phyloP scores from a whole-genome alignment of 1,140 invertebrate species.

The Drosophila willistoni region DNA sequence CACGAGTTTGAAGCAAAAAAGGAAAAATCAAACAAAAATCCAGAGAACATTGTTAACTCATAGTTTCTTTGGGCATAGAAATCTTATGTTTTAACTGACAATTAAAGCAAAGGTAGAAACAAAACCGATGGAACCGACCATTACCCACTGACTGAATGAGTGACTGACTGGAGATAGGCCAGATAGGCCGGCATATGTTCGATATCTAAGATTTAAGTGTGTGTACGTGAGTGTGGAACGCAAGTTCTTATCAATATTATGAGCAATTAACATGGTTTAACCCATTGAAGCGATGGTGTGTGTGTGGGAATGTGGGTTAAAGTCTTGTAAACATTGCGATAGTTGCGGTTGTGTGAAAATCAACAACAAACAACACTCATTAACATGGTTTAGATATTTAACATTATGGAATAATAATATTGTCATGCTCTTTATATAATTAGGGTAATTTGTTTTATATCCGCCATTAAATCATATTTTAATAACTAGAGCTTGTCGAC shows the following conservation, averaged over 20 bases:
- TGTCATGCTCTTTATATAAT: background rate
- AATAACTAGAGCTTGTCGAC: background rate
- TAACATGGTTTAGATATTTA: background rate
- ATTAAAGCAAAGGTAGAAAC: slow-evolving; percentile 10
- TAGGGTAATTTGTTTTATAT: slow-evolving; percentile 8
- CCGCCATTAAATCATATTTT: slow-evolving; percentile 2
- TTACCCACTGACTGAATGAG: background rate
- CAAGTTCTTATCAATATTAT: slow-evolving; percentile 24
- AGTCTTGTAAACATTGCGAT: background rate
- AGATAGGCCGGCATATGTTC: slow-evolving; percentile 3
- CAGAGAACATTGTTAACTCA: slow-evolving; percentile 34
- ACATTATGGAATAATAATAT: background rate
- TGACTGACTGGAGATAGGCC: slow-evolving; percentile 12
- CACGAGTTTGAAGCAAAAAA: slow-evolving; percentile 27
- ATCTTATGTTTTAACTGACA: slow-evolving; percentile 27
- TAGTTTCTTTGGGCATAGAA: background rate
- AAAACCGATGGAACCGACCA: background rate
- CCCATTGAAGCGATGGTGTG: background rate
- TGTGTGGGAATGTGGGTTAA: slow-evolving; percentile 6
- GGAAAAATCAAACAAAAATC: slow-evolving; percentile 26
- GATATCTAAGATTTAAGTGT: slow-evolving; percentile 11
- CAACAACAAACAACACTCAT: slow-evolving; percentile 2
- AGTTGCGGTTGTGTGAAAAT: slow-evolving; percentile 24
- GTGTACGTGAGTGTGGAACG: slow-evolving; percentile 23
- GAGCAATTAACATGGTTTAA: slow-evolving; percentile 23